Evolutionary conservation across 1,140 invertebrate species (phyloP), one percentile per base, ranked within the genome.

Genomic region (Whitmania pigra): DNA sequence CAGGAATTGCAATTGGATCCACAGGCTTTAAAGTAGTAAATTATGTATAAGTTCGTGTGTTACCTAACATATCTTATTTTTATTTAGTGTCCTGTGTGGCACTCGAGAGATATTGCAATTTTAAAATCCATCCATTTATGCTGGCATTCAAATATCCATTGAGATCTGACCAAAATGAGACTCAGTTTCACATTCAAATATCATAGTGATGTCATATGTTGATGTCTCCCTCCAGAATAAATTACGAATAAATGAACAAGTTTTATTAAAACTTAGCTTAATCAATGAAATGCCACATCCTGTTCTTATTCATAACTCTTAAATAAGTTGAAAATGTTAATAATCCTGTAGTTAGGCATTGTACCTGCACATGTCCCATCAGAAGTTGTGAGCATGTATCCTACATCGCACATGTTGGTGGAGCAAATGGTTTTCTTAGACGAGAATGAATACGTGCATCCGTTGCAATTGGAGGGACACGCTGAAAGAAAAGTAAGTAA

Each of bases 381-480:
- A 6, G 69, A n/a, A 17, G 31, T 53, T 11, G 36, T 36, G 20
- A 68, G 36, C 2, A 43, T 40, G 25, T 53, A 70, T 29, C 25
- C 53, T n/a, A 27, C 5, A 13, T 25, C 53, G 20, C 69, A 70
- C 22, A 6, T 36, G 31, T 49, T 49, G n/a, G 25, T n/a, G 2
- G 53, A 27, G n/a, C 69, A 70, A 0, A 54, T 53, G 31, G 69
- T 70, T 25, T 53, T 70, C 69, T 18, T 20, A 22, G 36, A 25
- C 9, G 69, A 54, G 3, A 4, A n/a, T 20, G 31, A 36, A 49
- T 70, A 70, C 0, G 69, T 70, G 25, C 69, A 70, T 27, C 22
- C 69, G n/a, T 20, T 36, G 49, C 69, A 70, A 22, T 70, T 70
- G 49, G 69, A 54, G 20, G 69, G 69, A 27, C 69, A 70, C 1